These are phyloP conservation scores for Drosophila buzzatii DNA, from an alignment of 2,888 invertebrate genomes.

Conservation along the genomic window DNA sequence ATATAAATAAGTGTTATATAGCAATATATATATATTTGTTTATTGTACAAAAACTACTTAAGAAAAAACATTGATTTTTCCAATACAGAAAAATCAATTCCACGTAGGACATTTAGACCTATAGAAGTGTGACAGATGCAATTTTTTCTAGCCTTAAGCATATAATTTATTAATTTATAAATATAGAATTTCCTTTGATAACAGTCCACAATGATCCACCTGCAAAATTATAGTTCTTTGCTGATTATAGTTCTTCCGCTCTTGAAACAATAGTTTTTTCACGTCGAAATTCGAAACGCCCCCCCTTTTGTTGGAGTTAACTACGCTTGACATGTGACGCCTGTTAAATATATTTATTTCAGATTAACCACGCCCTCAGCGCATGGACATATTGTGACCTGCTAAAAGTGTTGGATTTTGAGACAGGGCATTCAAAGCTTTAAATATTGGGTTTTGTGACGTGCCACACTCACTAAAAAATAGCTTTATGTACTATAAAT, in stretches of 20 bases:
- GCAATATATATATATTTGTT: background rate
- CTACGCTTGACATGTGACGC: background rate
- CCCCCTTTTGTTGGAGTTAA: background rate
- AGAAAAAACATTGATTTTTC: background rate
- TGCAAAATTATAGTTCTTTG: background rate
- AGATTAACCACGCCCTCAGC: too few relatives aligned
- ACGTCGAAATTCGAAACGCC: conserved; percentile 1
- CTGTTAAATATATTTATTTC: too few relatives aligned
- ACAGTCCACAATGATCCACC: background rate
- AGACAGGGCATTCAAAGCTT: too few relatives aligned
- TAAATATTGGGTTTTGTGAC: background rate
- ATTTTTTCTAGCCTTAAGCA: background rate
- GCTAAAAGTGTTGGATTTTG: too few relatives aligned
- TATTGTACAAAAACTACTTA: background rate
- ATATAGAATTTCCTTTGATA: background rate
- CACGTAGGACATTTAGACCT: background rate
- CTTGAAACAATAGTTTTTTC: background rate
- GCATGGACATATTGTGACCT: background rate
- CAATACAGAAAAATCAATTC: background rate
- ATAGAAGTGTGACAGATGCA: background rate
- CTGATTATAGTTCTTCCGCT: background rate
- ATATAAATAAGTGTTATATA: background rate
- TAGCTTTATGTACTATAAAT: background rate
- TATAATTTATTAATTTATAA: background rate
- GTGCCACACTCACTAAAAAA: background rate